phyloP scores from a whole-genome alignment of 2,797 vertebrate genomes.

The Sarcophilus harrisii region DNA sequence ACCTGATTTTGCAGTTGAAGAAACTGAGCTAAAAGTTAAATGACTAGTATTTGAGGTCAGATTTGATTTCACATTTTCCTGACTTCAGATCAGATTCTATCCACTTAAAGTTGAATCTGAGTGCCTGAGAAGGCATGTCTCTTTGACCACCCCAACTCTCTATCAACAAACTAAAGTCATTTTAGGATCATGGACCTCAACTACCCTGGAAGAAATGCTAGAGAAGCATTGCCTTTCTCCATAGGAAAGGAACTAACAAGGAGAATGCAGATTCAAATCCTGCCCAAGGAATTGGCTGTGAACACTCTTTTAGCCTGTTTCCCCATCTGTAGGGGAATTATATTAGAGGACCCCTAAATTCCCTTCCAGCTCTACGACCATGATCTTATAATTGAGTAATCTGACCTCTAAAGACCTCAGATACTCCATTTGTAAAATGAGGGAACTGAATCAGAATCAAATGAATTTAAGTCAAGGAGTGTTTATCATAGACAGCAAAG shows the following conservation, averaged over 20 bases:
- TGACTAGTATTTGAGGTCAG: neutral
- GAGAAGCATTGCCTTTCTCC: neutral
- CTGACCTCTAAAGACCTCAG: neutral
- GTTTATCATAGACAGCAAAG: neutral
- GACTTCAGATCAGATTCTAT: neutral
- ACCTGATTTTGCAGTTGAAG: neutral
- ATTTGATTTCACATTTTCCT: neutral
- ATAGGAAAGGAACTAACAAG: neutral
- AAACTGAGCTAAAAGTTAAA: neutral
- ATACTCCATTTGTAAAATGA: neutral
- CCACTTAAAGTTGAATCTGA: neutral
- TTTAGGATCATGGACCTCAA: neutral
- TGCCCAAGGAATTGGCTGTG: neutral
- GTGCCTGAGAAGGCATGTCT: neutral
- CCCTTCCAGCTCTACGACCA: neutral
- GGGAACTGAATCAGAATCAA: neutral
- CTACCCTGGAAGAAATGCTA: neutral
- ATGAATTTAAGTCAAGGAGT: neutral
- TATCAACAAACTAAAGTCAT: neutral
- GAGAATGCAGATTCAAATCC: neutral
- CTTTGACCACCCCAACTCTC: neutral
- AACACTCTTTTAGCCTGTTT: neutral
- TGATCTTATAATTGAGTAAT: neutral
- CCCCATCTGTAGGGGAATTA: neutral
- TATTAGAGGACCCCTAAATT: neutral